phyloP scores from a whole-genome alignment of 2,888 invertebrate species.

The Molanna angustata region DNA sequence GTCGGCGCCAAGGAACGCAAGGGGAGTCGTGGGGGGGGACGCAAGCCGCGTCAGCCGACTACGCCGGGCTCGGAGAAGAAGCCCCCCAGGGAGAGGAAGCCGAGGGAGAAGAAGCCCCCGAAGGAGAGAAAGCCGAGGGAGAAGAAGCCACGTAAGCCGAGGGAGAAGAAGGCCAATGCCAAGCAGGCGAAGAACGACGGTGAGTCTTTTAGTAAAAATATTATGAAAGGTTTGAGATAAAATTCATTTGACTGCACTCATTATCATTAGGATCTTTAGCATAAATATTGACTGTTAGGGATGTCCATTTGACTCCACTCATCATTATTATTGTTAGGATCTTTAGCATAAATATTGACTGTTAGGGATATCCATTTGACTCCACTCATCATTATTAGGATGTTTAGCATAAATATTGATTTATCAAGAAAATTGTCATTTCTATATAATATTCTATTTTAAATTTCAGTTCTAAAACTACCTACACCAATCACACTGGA shows the following conservation, averaged over 20 bases:
- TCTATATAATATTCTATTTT: background rate
- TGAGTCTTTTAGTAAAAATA: background rate
- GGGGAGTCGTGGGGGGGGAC: slow-evolving; percentile 3
- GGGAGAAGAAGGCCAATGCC: background rate
- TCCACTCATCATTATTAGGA: too few species aligned
- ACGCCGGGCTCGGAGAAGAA: too few species aligned
- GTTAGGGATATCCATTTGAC: background rate
- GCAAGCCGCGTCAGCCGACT: slow-evolving; percentile 1
- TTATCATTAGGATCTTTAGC: too few species aligned
- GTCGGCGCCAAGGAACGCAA: background rate
- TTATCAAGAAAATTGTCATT: background rate
- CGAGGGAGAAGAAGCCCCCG: slow-evolving; percentile 11
- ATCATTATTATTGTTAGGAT: too few species aligned
- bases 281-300: too few species aligned
- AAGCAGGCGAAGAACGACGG: background rate
- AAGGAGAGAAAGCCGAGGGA: slow-evolving; percentile 18
- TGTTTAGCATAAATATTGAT: too few species aligned
- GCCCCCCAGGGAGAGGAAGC: slow-evolving; percentile 15
- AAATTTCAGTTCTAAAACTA: background rate
- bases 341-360: too few species aligned
- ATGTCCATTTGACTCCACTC: too few species aligned
- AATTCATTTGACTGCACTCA: too few species aligned
- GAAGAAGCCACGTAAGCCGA: slow-evolving; percentile 11
- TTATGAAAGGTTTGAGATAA: background rate
- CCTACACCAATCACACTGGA: slow-evolving; percentile 1